phyloP scores from a whole-genome alignment of 2,888 invertebrate genomes.

The Oxytorus armatus region DNA sequence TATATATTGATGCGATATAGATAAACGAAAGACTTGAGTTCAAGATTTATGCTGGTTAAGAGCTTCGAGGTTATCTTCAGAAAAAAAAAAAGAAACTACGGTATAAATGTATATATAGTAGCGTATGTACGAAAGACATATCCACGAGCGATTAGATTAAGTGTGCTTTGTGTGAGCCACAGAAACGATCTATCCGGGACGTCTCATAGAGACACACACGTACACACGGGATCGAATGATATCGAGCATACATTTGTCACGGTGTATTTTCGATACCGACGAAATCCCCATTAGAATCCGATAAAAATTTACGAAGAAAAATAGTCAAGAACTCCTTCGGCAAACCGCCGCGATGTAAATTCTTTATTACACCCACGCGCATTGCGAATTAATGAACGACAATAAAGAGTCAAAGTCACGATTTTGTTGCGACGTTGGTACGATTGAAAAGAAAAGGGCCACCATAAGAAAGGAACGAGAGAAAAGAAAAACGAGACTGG shows the following conservation, averaged over 20 bases:
- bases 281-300: conserved; percentile 11
- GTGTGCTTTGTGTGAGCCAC: conserved; percentile 3
- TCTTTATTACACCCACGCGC: neutral
- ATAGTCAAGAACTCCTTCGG: neutral
- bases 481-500: conserved; percentile 2
- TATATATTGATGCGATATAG: conserved; percentile 58
- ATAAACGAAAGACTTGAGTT: conserved; percentile 47
- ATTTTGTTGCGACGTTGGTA: neutral
- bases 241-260: neutral
- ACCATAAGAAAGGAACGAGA: conserved; percentile 12
- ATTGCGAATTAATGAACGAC: neutral
- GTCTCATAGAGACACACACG: conserved; percentile 30
- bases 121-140: conserved; percentile 53
- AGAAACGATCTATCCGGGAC: conserved; percentile 38
- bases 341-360: neutral
- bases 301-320: conserved; percentile 8
- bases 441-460: neutral
- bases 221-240: conserved; percentile 26
- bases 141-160: conserved; percentile 62
- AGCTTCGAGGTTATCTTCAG: conserved; percentile 59
- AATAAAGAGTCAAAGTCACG: neutral
- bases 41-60: conserved; percentile 60
- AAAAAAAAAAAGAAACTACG: conserved; percentile 45
- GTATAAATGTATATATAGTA: conserved; percentile 2
- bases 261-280: neutral